phyloP scores from a whole-genome alignment of 2,888 invertebrate species.

The Lithophane socia region DNA sequence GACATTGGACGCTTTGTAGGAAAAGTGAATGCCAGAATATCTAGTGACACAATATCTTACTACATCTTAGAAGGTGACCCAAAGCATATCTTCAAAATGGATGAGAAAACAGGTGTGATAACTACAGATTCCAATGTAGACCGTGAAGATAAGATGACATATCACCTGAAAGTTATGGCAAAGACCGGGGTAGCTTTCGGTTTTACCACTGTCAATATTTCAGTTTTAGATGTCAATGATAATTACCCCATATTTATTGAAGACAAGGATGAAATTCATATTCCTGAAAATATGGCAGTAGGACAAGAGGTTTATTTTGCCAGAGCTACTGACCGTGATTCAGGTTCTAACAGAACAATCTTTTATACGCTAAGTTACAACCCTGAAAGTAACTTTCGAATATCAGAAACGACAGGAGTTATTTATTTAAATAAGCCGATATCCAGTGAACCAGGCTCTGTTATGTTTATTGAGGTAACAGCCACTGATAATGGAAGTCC shows the following conservation, averaged over 20 bases:
- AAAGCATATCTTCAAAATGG: constrained; percentile 94
- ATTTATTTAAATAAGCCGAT: constrained; percentile 96
- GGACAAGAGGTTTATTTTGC: constrained; percentile 98
- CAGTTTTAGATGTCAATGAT: constrained; percentile 97
- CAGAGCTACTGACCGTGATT: constrained; percentile 96
- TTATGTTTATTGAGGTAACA: constrained; percentile 94
- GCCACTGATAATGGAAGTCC: constrained; percentile 96
- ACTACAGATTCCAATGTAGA: constrained; percentile 95
- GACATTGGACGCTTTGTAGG: constrained; percentile 94
- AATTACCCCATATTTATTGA: constrained; percentile 96
- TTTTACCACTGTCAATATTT: constrained; percentile 94
- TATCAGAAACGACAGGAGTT: constrained; percentile 96
- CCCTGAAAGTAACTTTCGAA: constrained; percentile 95
- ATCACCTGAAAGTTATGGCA: constrained; percentile 95
- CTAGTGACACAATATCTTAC: constrained; percentile 93
- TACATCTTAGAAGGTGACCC: constrained; percentile 95
- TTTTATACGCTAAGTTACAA: constrained; percentile 95
- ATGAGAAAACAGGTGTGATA: constrained; percentile 94
- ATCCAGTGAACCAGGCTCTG: constrained; percentile 93
- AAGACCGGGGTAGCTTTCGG: constrained; percentile 94
- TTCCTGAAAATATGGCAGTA: constrained; percentile 97
- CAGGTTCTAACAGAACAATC: constrained; percentile 96
- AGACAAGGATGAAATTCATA: constrained; percentile 94
- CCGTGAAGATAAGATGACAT: constrained; percentile 94
- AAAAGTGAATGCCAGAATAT: constrained; percentile 91